Evolutionary conservation across 2,797 vertebrate species (phyloP).

Genomic region (Phrynocephalus guinanensis): DNA sequence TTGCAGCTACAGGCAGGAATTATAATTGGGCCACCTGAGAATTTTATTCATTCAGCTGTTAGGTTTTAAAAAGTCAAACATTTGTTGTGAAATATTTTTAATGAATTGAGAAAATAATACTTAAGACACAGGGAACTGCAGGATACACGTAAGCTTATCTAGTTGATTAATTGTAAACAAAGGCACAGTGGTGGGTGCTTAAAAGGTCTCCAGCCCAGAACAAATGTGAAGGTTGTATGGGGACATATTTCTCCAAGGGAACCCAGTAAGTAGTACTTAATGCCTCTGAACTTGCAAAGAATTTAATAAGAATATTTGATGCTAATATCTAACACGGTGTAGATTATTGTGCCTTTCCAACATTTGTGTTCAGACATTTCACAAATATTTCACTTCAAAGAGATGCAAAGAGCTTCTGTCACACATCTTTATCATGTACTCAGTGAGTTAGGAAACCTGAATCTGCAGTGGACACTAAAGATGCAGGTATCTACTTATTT

Average conservation of each 20-base stretch:
- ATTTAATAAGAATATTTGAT: neutral
- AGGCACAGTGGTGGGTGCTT: neutral
- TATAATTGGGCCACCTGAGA: constrained; percentile 77
- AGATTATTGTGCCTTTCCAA: no score
- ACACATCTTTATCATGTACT: no score
- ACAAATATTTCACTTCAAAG: no score
- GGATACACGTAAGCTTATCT: constrained; percentile 1
- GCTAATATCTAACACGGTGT: no score
- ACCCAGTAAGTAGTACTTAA: neutral
- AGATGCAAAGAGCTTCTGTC: no score
- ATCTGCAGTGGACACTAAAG: no score
- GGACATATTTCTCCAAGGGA: neutral
- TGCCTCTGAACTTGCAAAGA: neutral
- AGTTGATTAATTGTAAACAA: constrained; percentile 2
- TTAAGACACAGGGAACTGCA: constrained; percentile 4
- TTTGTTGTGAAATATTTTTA: constrained; percentile 55
- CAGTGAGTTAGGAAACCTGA: no score
- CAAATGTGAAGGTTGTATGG: neutral
- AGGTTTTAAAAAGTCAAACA: constrained; percentile 47
- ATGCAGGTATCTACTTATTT: no score
- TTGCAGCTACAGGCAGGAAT: constrained; percentile 70
- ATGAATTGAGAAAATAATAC: constrained; percentile 49
- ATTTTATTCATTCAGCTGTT: constrained; percentile 71
- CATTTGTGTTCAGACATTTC: no score
- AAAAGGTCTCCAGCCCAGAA: neutral